Percentiles rank a stretch among this genome's conserved stretches.
phyloP scores from a whole-genome alignment of 2,888 invertebrate species.

The Tribolium freemani region DNA sequence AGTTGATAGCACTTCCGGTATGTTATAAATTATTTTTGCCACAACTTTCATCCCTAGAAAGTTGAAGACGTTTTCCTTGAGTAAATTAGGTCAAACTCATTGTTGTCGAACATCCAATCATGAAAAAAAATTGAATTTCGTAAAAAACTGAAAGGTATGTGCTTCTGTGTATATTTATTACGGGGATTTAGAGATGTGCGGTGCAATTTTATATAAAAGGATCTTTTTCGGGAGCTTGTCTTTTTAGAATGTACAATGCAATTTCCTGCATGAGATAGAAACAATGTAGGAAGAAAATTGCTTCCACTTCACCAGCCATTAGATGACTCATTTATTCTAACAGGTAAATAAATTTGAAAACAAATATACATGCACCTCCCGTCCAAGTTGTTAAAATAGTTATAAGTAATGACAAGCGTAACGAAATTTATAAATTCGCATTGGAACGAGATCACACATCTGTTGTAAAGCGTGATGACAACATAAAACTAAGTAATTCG shows the following conservation, averaged over 20 bases:
- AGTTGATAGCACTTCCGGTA: background rate
- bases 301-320: background rate
- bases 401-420: background rate
- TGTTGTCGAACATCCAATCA: background rate
- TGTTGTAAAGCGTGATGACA: background rate
- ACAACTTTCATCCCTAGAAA: background rate
- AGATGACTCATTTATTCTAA: background rate
- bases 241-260: background rate
- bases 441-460: conserved; percentile 34
- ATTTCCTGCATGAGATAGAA: background rate
- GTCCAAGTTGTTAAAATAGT: conserved; percentile 17
- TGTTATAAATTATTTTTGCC: background rate
- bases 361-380: background rate
- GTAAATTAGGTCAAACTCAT: background rate
- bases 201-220: background rate
- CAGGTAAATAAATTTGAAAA: conserved; percentile 8
- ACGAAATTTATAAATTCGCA: conserved; percentile 15
- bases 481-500: conserved; percentile 11
- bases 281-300: background rate
- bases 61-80: background rate
- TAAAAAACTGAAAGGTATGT: background rate
- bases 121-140: background rate
- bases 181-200: background rate
- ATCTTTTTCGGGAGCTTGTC: background rate
- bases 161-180: background rate